Evolutionary conservation across 2,888 invertebrate genomes (phyloP), one percentile per base, ranked within the genome.

Genomic region (Auanema freiburgensis): DNA sequence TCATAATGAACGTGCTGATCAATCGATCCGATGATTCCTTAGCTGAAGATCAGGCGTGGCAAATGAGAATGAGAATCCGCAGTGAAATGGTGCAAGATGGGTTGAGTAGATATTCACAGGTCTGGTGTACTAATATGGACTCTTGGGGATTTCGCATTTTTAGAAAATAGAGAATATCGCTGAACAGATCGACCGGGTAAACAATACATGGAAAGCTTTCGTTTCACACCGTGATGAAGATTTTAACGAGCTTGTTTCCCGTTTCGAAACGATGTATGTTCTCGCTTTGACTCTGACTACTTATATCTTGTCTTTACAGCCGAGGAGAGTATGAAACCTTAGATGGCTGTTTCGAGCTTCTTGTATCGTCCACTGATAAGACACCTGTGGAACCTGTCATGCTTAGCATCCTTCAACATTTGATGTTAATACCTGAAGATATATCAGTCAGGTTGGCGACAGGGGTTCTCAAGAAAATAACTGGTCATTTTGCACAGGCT

Each of bases 1-100:
- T 71, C 21, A 68, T 67, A 50, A 54, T 71, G 40, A 75, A 72
- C 56, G 63, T 67, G 61, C 41, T 75, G 43, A 61, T 74, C 23
- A 67, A 70, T 57, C 58, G 60, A 90, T 91, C 67, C 88, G 91
- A 91, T 81, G 89, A 90, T 65, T 88, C 43, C 18, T 65, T 71
- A 57, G 66, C 66, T 1, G 77, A 73, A 10, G 70, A 73, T 16
- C 65, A 66, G 41, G 65, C 71, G 44, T 67, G 71, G 70, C 72
- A 74, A 58, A 57, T 66, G 52, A 55, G 74, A 53, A 74, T 74
- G 74, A 49, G 65, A n/a, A 46, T 74, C 55, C 40, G 74, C 21
- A 69, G 65, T 43, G 74, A 71, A 57, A 58, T 69, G 40, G 61
- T 59, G 3, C 57, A 52, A 43, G 69, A 74, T 25, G 58, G 62